Conservation (phyloP, 2,797 vertebrate genomes). For the Octomys mimax region DNA sequence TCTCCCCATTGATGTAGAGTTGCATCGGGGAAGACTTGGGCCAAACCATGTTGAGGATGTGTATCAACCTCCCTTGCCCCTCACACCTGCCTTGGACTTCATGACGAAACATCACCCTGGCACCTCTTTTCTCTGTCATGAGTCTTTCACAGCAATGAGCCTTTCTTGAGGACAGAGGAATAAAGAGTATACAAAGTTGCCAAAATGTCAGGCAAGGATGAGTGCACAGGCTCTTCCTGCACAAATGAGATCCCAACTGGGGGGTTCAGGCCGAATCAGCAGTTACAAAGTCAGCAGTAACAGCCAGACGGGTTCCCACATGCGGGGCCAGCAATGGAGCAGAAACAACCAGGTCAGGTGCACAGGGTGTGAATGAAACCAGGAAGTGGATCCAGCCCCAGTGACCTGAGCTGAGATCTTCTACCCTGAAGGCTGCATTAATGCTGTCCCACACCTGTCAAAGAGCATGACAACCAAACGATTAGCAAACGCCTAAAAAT, state of each 20-base stretch:
- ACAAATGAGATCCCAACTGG: slow-evolving; percentile 27
- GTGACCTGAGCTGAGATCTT: background rate
- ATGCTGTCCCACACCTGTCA: background rate
- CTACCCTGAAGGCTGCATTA: too few species aligned
- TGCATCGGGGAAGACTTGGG: background rate
- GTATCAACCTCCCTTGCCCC: fast-evolving
- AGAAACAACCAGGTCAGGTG: slow-evolving; percentile 47
- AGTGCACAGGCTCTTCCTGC: slow-evolving; percentile 48
- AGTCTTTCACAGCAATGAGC: background rate
- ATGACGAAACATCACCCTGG: background rate
- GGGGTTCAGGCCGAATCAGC: background rate
- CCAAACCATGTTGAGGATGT: fast-evolving
- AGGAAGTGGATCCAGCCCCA: background rate
- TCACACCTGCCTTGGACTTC: background rate
- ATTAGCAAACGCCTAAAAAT: background rate
- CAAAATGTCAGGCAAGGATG: background rate
- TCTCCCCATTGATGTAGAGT: too few species aligned
- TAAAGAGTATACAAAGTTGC: slow-evolving; percentile 54
- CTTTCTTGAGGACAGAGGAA: background rate
- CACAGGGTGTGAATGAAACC: background rate
- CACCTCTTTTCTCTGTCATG: slow-evolving; percentile 35
- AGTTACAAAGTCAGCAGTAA: slow-evolving; percentile 38
- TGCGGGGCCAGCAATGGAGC: slow-evolving; percentile 54
- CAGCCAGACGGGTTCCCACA: slow-evolving; percentile 46
- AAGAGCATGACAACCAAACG: background rate